Base-by-base conservation (phyloP, 2,797 vertebrate genomes). In the Cephalopachus bancanus region DNA sequence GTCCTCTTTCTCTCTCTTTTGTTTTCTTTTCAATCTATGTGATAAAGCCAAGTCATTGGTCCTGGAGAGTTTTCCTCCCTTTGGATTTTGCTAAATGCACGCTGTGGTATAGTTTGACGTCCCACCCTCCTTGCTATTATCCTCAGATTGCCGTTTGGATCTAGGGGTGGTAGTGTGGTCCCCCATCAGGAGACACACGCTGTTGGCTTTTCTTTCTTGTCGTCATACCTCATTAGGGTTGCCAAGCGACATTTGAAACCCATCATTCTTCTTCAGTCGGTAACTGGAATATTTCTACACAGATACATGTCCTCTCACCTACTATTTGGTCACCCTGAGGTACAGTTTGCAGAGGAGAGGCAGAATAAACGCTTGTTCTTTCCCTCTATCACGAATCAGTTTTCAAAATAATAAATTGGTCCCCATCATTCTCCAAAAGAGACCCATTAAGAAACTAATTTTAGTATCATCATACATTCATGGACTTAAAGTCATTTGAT, bases 351-450 rank as follows among this genome's bases (percentile, higher is more conserved):
- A 72, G 14, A 33, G 12, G 19, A 86, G 81, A 92, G 10, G 17
- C 79, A 89, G 37, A 26, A 78, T 64, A 72, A 67, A 83, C 51
- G 7, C 37, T 92, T 74, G 12, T 51, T 91, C 33, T 71, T 72
- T 83, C 75, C 28, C 37, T 87, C 28, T 89, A 86, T 60, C 44
- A 44, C 44, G 6, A 83, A 16, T 53, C 51, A 55, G 3, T 90
- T 90, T 92, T 95, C 81, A 57, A 37, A 69, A 86, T n/a, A 90
- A 72, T 78, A 59, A 67, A 37, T 62, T 87, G 57, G 57, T 51
- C 11, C 15, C 64, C 60, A 12, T 55, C 81, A 81, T 62, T 94
- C 55, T 84, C 64, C 69, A 94, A 92, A 30, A 83, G 11, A 83
- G 22, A 60, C 19, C 83, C 65, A 89, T 89, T 78, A 65, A 12